phyloP scores from a whole-genome alignment of 2,113 vertebrate genomes.

The Psephotus haematonotus region DNA sequence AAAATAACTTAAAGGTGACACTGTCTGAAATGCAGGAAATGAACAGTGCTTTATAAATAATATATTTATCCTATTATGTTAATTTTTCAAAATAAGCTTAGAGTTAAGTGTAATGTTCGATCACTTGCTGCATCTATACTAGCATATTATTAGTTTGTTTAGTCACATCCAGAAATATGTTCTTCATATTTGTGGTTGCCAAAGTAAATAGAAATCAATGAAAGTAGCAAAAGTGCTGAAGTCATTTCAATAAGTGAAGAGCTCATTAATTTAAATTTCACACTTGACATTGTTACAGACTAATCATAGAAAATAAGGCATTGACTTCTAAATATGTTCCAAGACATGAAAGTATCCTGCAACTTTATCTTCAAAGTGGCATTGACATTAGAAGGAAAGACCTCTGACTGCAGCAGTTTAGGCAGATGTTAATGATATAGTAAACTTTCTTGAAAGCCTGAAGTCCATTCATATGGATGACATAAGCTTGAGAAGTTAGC shows the following conservation, averaged over 20 bases:
- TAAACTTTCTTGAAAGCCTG: conserved; percentile 30
- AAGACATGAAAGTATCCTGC: conserved; percentile 11
- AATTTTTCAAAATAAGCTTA: conserved; percentile 62
- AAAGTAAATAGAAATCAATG: conserved; percentile 80
- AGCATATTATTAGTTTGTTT: conserved; percentile 52
- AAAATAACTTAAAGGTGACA: conserved; percentile 49
- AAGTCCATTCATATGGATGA: conserved; percentile 55
- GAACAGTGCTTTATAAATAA: conserved; percentile 61
- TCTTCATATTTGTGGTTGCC: conserved; percentile 67
- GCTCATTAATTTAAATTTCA: conserved; percentile 79
- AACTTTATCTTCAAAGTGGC: conserved; percentile 66
- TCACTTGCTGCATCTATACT: conserved; percentile 29
- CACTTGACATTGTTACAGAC: conserved; percentile 72
- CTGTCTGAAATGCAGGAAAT: conserved; percentile 49
- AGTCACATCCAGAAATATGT: conserved; percentile 65
- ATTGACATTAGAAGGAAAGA: conserved; percentile 50
- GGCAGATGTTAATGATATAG: conserved; percentile 32
- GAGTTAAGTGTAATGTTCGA: conserved; percentile 42
- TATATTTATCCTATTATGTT: conserved; percentile 58
- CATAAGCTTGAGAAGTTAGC: conserved; percentile 44
- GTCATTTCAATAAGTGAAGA: conserved; percentile 72
- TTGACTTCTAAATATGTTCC: conserved; percentile 65
- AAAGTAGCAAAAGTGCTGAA: conserved; percentile 73
- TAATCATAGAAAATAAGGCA: conserved; percentile 62
- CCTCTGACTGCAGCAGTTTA: conserved; percentile 55